Evolutionary conservation across 2,888 invertebrate species (phyloP).

Genomic region (Himalopsyche japonica): DNA sequence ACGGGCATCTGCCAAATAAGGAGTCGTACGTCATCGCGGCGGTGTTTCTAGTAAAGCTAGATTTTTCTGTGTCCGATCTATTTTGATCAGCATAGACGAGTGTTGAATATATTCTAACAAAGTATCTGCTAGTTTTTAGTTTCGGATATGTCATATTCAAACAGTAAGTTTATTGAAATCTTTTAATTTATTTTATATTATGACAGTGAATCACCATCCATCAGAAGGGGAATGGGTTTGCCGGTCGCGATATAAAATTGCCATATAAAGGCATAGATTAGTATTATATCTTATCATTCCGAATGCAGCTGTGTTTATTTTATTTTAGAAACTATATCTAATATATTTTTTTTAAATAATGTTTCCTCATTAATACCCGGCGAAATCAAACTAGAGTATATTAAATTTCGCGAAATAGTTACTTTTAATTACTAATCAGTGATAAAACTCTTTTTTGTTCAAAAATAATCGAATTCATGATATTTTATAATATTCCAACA

Average conservation of each 20-base stretch:
- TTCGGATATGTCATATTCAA: constrained; percentile 26
- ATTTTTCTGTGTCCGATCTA: constrained; percentile 21
- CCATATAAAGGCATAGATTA: constrained; percentile 18
- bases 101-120: not conserved
- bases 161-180: constrained; percentile 27
- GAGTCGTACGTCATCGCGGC: constrained; percentile 18
- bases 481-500: too few species aligned
- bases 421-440: too few species aligned
- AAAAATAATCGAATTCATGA: too few species aligned
- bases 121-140: constrained; percentile 8
- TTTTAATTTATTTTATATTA: not conserved
- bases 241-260: constrained; percentile 28
- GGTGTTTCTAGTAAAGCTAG: constrained; percentile 13
- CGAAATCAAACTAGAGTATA: not conserved
- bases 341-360: not conserved
- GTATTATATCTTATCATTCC: not conserved
- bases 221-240: constrained; percentile 28
- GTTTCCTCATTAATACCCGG: not conserved
- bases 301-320: not conserved
- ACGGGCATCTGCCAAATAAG: constrained; percentile 34
- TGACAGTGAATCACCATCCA: constrained; percentile 21
- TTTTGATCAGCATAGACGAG: constrained; percentile 17
- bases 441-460: too few species aligned
- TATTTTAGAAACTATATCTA: not conserved
- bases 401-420: too few species aligned